phyloP scores from a whole-genome alignment of 2,888 invertebrate species.

The Phyto melanocephala region DNA sequence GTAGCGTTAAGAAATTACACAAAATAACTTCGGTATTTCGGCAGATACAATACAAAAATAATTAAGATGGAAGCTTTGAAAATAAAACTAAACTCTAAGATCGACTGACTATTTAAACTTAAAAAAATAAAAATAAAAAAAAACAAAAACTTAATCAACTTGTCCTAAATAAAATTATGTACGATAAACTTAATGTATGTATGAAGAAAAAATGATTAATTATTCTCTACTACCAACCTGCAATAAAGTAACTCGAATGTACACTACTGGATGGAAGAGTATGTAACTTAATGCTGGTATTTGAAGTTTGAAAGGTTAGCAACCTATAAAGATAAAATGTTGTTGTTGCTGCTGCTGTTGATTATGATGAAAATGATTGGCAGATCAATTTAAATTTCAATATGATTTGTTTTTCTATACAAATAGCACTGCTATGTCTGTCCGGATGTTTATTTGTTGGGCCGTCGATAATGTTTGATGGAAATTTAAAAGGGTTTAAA shows the following conservation, averaged over 20 bases:
- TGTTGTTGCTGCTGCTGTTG: not conserved
- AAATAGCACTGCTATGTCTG: not conserved
- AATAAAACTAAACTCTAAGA: slow-evolving; percentile 51
- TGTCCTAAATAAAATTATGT: slow-evolving; percentile 1
- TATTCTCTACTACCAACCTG: too few relatives aligned
- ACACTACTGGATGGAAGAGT: not conserved
- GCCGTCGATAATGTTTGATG: not conserved
- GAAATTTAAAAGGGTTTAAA: not conserved
- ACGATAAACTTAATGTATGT: not conserved
- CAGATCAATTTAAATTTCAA: slow-evolving; percentile 29
- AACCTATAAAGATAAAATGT: not conserved
- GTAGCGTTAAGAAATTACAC: slow-evolving; percentile 75
- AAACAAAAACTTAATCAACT: slow-evolving; percentile 41
- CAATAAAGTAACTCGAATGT: too few relatives aligned
- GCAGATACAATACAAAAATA: slow-evolving; percentile 3
- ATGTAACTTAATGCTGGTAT: not conserved
- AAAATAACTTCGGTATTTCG: slow-evolving; percentile 56
- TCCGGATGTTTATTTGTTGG: not conserved
- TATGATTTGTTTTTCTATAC: slow-evolving; percentile 7
- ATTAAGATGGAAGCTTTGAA: slow-evolving; percentile 42
- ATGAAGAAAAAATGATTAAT: slow-evolving; percentile 50
- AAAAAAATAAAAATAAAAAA: slow-evolving; percentile 2
- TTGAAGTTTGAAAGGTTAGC: not conserved
- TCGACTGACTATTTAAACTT: slow-evolving; percentile 13
- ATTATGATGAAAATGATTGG: slow-evolving; percentile 28